Conservation (phyloP, 2,888 invertebrate species). For the Diploptera punctata region DNA sequence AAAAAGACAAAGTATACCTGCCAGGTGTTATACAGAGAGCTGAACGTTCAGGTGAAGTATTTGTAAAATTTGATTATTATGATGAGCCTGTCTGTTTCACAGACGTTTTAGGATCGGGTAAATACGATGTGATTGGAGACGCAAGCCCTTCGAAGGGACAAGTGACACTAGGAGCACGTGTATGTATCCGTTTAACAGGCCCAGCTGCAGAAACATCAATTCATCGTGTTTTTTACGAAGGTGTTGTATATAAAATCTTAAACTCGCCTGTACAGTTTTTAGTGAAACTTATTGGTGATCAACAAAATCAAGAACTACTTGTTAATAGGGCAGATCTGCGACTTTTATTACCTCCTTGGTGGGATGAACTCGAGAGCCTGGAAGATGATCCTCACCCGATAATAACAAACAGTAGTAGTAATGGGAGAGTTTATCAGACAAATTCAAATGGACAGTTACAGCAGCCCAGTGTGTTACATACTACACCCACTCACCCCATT, state of each 20-base stretch:
- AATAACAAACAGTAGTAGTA: constrained; percentile 38
- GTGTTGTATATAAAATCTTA: constrained; percentile 74
- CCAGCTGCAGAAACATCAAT: constrained; percentile 52
- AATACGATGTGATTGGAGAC: constrained; percentile 90
- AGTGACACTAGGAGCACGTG: constrained; percentile 78
- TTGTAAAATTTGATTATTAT: constrained; percentile 82
- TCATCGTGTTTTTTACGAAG: constrained; percentile 79
- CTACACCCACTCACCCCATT: constrained; percentile 36
- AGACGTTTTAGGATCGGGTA: constrained; percentile 80
- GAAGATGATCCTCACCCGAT: constrained; percentile 50
- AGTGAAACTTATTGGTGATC: constrained; percentile 64
- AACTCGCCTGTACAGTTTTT: constrained; percentile 70
- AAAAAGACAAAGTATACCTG: constrained; percentile 79
- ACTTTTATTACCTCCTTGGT: constrained; percentile 93
- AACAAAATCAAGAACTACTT: constrained; percentile 63
- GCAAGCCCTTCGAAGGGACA: constrained; percentile 88
- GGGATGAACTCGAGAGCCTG: constrained; percentile 87
- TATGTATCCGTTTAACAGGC: constrained; percentile 72
- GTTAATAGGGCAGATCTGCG: constrained; percentile 91
- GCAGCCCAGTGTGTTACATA: constrained; percentile 33
- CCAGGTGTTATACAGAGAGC: constrained; percentile 82
- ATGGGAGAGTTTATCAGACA: constrained; percentile 15
- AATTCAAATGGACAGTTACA: constrained; percentile 27
- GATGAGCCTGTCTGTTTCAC: constrained; percentile 62
- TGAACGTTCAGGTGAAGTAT: constrained; percentile 70